A percentile compares a stretch with the other conserved stretches of the same genome.
Conservation (phyloP, 2,888 invertebrate species). For the Ectemnius lituratus region DNA sequence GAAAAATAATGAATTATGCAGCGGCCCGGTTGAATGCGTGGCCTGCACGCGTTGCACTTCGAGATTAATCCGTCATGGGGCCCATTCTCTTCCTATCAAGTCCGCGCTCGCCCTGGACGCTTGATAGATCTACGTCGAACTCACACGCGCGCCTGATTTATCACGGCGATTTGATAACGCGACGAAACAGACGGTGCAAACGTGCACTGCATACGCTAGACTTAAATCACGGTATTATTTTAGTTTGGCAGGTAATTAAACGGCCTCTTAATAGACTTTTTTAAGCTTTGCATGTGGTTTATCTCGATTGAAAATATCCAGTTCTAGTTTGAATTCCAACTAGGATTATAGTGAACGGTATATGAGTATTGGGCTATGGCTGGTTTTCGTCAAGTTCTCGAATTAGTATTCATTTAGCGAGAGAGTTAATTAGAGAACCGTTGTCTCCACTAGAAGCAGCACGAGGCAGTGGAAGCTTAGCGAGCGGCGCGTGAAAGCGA, state of each 20-base stretch:
- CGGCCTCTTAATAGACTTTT: too few relatives aligned
- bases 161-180: conserved; percentile 50
- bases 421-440: neutral
- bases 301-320: too few relatives aligned
- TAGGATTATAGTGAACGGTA: neutral
- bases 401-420: neutral
- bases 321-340: too few relatives aligned
- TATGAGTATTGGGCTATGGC: too few relatives aligned
- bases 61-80: conserved; percentile 60
- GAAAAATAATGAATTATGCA: conserved; percentile 62
- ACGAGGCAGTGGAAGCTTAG: neutral
- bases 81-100: conserved; percentile 57
- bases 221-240: too few relatives aligned
- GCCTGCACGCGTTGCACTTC: conserved; percentile 55
- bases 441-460: neutral
- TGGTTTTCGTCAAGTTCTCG: too few relatives aligned
- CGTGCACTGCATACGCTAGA: neutral
- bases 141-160: conserved; percentile 51
- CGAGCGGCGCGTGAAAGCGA: conserved; percentile 1
- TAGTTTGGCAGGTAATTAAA: too few relatives aligned
- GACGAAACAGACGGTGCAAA: conserved; percentile 40
- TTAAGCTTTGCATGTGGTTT: too few relatives aligned
- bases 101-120: conserved; percentile 41
- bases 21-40: conserved; percentile 42
- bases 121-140: conserved; percentile 60